A percentile compares a stretch with the other conserved stretches of the same genome.
Conservation (phyloP, 2,113 vertebrate genomes). For the Aramus guarauna region DNA sequence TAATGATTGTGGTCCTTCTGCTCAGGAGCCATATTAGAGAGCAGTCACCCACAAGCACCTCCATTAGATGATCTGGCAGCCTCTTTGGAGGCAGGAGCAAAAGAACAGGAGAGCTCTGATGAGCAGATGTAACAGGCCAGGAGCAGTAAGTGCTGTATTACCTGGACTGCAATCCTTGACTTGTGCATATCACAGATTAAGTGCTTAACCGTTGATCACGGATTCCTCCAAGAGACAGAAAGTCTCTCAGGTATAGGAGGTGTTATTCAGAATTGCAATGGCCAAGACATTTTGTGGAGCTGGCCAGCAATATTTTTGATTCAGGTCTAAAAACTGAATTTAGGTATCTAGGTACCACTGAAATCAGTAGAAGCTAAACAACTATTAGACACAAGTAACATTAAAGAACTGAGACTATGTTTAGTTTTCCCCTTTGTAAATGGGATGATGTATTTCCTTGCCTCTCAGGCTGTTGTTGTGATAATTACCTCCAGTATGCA, state of each 20-base stretch:
- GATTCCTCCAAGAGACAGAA: background rate
- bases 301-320: background rate
- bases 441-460: background rate
- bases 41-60: background rate
- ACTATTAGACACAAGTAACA: background rate
- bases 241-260: background rate
- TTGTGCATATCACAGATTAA: background rate
- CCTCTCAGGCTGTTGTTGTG: background rate
- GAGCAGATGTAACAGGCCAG: background rate
- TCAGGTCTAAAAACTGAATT: background rate
- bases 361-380: background rate
- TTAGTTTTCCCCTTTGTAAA: background rate
- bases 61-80: background rate
- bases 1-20: background rate
- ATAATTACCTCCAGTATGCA: background rate
- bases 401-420: background rate
- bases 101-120: background rate
- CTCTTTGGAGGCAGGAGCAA: background rate
- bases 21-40: background rate
- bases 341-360: background rate
- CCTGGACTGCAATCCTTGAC: background rate
- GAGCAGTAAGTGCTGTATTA: background rate
- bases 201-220: background rate
- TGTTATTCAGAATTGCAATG: background rate
- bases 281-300: background rate